Evolutionary conservation across 2,797 vertebrate genomes (phyloP).

Genomic region (Phoxinus dragarum): DNA sequence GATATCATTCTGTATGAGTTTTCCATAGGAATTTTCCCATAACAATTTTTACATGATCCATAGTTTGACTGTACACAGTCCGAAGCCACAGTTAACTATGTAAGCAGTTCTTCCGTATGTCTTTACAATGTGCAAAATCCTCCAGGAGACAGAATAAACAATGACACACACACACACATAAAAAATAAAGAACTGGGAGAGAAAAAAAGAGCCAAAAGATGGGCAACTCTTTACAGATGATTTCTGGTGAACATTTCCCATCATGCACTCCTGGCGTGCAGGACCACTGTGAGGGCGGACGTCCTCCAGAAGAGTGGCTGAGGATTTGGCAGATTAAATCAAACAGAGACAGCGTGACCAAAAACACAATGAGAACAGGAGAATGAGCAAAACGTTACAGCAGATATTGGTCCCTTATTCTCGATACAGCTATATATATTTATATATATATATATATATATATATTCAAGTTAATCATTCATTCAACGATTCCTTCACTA

Average conservation of each 20-base stretch:
- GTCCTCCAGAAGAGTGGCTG: neutral
- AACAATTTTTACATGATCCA: conserved; percentile 87
- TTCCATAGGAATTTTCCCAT: conserved; percentile 97
- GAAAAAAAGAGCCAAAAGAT: neutral
- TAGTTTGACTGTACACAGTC: conserved; percentile 96
- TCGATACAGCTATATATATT: conserved; percentile 62
- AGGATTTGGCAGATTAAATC: conserved; percentile 10
- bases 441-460: conserved; percentile 12
- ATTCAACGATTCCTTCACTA: conserved; percentile 53
- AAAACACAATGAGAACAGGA: conserved; percentile 64
- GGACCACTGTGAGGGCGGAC: neutral
- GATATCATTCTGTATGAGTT: conserved; percentile 78
- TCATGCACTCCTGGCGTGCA: neutral
- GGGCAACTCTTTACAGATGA: neutral
- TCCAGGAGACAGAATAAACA: conserved; percentile 79
- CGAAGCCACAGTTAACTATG: conserved; percentile 97
- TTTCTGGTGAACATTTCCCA: conserved; percentile 36
- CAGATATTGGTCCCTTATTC: conserved; percentile 93
- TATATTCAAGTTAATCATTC: conserved; percentile 72
- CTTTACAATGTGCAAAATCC: conserved; percentile 99
- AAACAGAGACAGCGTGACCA: conserved; percentile 44
- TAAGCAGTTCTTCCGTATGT: conserved; percentile 84
- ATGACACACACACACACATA: conserved; percentile 64
- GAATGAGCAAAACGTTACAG: conserved; percentile 79
- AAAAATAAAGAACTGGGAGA: conserved; percentile 34